These are phyloP conservation scores for Microctonus brassicae DNA, from an alignment of 2,888 invertebrate genomes.

Conservation along the genomic window DNA sequence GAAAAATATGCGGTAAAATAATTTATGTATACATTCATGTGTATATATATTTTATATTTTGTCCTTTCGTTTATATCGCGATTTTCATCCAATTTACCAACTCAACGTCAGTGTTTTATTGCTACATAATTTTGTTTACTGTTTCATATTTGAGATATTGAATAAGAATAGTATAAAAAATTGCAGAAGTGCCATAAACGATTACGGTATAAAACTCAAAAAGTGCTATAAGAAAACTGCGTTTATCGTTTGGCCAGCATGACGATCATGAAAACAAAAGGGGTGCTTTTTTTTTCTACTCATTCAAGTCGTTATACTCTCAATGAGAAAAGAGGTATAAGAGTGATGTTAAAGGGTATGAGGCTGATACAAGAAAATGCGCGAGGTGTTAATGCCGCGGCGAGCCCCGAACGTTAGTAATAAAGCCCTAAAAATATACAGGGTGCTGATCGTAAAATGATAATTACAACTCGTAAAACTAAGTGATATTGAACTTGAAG, in stretches of 20 bases:
- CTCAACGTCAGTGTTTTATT: conserved; percentile 1
- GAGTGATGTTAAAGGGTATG: conserved; percentile 55
- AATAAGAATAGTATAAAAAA: background rate
- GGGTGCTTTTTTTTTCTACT: conserved; percentile 55
- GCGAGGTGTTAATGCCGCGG: conserved; percentile 53
- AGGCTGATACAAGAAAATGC: conserved; percentile 36
- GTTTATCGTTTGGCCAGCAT: conserved; percentile 3
- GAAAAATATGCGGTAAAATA: conserved; percentile 55
- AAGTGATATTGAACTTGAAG: conserved; percentile 69
- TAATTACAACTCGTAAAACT: conserved; percentile 67
- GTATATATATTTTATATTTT: conserved; percentile 22
- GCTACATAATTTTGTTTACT: background rate
- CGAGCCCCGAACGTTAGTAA: conserved; percentile 56
- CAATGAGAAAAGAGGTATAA: too few species aligned
- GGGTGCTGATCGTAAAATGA: conserved; percentile 66
- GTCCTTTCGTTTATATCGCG: background rate
- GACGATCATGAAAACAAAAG: conserved; percentile 45
- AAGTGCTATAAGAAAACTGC: background rate
- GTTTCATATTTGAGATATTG: background rate
- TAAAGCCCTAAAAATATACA: conserved; percentile 68
- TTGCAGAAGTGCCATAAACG: background rate
- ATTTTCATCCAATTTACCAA: conserved; percentile 10
- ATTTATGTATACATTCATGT: conserved; percentile 50
- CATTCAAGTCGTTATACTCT: conserved; percentile 56
- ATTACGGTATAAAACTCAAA: background rate